Evolutionary conservation across 2,113 vertebrate genomes (phyloP), one percentile per base, ranked within the genome.

Genomic region (Podiceps cristatus): DNA sequence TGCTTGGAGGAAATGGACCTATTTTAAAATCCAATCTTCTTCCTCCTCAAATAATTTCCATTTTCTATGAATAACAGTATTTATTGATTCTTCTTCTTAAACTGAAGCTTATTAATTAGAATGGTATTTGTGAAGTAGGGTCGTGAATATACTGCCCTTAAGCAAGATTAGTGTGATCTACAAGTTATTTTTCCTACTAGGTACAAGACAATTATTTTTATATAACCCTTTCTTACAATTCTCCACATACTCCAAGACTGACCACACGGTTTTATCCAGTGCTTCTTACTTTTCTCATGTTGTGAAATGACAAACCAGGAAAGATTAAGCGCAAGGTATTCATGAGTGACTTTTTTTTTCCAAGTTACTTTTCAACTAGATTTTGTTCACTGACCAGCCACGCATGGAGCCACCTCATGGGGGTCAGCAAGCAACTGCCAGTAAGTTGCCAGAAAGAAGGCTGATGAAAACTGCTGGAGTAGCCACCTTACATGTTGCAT

Each of bases 61-160:
- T 96, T 97, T 95, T 92, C 76, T 93, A 78, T 95, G 91, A 94
- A 91, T 75, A 94, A 13, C 35, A 60, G 44, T 74, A 92, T 91
- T 96, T 97, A 91, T 92, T 92, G 93, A 95, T 96, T 92, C 9
- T 69, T 74, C 42, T 95, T 94, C 90, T 93, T 91, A 79, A 95
- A 89, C 73, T 75, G 58, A 79, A 53, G 28, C 66, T 81, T 96
- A 97, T 95, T 92, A 97, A 96, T 95, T 96, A 93, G 60, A 93
- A 31, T 53, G 66, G 66, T 94, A 90, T 95, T 96, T 96, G 74
- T 79, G 77, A 96, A 96, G 74, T 49, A 91, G 76, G 6, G 4
- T 59, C 37, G 88, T 82, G 81, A 86, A 89, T 83, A 74, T 53
- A 20, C 76, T 91, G 40, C 66, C 91, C 72, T 96, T 96, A 96